A percentile compares a stretch with the other conserved stretches of the same genome.
Evolutionary conservation across 2,113 vertebrate species (phyloP).

Genomic region (Maccullochella peelii): DNA sequence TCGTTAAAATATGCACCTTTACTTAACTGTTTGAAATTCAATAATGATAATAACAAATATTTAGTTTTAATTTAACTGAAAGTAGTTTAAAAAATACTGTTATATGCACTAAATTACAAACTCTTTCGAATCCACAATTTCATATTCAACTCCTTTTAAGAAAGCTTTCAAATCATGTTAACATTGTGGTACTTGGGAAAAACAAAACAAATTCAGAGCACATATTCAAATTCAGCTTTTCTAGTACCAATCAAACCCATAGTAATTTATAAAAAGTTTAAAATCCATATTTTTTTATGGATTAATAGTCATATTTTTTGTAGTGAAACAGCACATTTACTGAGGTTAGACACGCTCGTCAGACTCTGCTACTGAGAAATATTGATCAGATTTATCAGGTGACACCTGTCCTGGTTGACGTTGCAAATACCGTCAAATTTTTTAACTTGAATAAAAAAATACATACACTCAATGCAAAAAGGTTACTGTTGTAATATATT

Average conservation of each 20-base stretch:
- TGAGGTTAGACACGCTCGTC: neutral
- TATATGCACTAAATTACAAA: neutral
- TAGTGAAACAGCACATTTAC: neutral
- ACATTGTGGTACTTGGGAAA: neutral
- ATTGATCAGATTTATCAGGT: neutral
- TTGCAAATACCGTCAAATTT: neutral
- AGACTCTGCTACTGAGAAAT: neutral
- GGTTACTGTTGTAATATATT: neutral
- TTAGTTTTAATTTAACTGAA: neutral
- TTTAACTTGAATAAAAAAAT: neutral
- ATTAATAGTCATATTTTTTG: neutral
- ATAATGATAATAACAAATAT: neutral
- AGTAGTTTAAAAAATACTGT: neutral
- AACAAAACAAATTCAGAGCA: neutral
- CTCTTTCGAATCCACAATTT: neutral
- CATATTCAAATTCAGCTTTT: neutral
- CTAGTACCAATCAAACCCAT: neutral
- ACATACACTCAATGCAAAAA: neutral
- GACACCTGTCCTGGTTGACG: too few species aligned
- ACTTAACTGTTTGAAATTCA: neutral
- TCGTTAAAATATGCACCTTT: neutral
- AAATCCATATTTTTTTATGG: neutral
- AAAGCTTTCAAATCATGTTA: neutral
- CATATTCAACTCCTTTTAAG: neutral
- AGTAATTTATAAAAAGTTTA: neutral